Percentiles rank a stretch among this genome's conserved stretches.
These are phyloP conservation scores for Caenorhabditis imperialis DNA, from an alignment of 2,888 invertebrate species.

Conservation along the genomic window DNA sequence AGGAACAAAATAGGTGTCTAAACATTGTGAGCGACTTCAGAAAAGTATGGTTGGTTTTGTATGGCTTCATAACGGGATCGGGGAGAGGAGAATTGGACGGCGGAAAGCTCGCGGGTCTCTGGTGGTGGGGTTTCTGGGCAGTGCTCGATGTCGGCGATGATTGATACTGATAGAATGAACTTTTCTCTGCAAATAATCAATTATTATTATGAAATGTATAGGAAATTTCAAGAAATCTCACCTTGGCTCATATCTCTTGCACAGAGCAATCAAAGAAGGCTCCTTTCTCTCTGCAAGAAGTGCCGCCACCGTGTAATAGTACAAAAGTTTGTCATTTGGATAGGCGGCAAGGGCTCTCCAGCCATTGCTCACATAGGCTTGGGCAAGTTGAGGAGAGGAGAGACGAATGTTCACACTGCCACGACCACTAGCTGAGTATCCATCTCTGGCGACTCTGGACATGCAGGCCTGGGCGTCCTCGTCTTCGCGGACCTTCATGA, in stretches of 20 bases:
- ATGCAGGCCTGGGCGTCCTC: conserved; percentile 82
- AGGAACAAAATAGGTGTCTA: conserved; percentile 17
- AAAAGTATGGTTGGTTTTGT: conserved; percentile 49
- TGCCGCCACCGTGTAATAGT: conserved; percentile 75
- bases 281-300: conserved; percentile 73
- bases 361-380: conserved; percentile 80
- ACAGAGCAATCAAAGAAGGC: conserved; percentile 81
- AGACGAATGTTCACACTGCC: conserved; percentile 90
- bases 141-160: conserved; percentile 78
- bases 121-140: conserved; percentile 78
- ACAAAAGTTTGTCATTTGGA: conserved; percentile 66
- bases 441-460: conserved; percentile 88
- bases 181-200: conserved; percentile 83
- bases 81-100: conserved; percentile 45
- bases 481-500: conserved; percentile 80
- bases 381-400: conserved; percentile 85
- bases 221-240: too few species aligned
- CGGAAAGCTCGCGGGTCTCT: conserved; percentile 59
- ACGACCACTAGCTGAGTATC: conserved; percentile 88
- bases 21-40: conserved; percentile 56
- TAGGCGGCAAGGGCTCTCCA: conserved; percentile 85
- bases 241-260: conserved; percentile 87
- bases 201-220: too few species aligned
- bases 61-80: conserved; percentile 48
- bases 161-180: conserved; percentile 84